These are phyloP conservation scores for Allophyes oxyacanthae DNA, from an alignment of 2,888 invertebrate species.

Conservation along the genomic window DNA sequence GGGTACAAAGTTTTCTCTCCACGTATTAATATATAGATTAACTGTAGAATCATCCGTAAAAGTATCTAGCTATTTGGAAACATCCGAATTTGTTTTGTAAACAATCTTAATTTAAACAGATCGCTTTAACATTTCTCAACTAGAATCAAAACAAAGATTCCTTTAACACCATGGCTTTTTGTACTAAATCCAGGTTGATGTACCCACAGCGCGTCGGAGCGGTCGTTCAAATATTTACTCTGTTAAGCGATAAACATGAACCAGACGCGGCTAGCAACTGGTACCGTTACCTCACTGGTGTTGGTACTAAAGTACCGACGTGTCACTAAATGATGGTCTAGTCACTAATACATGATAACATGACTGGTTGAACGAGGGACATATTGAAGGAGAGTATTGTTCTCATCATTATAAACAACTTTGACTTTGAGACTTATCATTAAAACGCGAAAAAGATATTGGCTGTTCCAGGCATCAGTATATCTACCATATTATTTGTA, in stretches of 20 bases:
- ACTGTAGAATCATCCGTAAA: too few species aligned
- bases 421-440: too few species aligned
- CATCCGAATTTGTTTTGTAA: background rate
- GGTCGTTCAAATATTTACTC: slow-evolving; percentile 55
- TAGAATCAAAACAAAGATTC: slow-evolving; percentile 35
- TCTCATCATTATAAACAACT: too few species aligned
- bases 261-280: slow-evolving; percentile 32
- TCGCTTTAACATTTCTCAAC: slow-evolving; percentile 12
- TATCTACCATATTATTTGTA: too few species aligned
- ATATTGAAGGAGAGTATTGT: too few species aligned
- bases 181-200: slow-evolving; percentile 51
- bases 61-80: too few species aligned
- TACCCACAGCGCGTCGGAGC: slow-evolving; percentile 40
- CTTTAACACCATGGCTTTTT: slow-evolving; percentile 28
- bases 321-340: slow-evolving; percentile 46
- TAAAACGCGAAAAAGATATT: too few species aligned
- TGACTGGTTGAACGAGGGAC: too few species aligned
- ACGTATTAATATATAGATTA: too few species aligned
- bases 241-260: slow-evolving; percentile 53
- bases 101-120: background rate
- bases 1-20: too few species aligned
- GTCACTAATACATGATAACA: slow-evolving; percentile 28
- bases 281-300: slow-evolving; percentile 49
- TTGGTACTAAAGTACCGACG: slow-evolving; percentile 39
- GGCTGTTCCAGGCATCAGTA: too few species aligned